phyloP scores from a whole-genome alignment of 2,113 vertebrate genomes.

The Microcebus murinus region DNA sequence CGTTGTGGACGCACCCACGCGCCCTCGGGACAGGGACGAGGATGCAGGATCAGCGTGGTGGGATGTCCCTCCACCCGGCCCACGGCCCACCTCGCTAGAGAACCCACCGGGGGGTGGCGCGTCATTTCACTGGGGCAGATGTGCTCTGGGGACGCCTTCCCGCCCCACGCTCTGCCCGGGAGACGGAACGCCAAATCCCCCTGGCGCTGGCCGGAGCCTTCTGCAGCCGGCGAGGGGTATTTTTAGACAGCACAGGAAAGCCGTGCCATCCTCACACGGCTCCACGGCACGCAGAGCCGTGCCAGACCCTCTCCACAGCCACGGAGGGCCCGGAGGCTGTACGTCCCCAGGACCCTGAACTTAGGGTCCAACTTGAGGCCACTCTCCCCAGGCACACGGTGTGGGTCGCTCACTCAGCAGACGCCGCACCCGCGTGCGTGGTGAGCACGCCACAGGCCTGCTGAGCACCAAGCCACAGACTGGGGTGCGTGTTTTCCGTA shows the following conservation, averaged over 20 bases:
- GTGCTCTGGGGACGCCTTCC: not conserved
- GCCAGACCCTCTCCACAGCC: not conserved
- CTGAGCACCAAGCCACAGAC: too few relatives aligned
- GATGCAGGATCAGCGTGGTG: fast-evolving
- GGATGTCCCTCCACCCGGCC: fast-evolving
- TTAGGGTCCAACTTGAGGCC: too few relatives aligned
- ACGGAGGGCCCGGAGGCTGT: not conserved
- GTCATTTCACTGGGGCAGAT: not conserved
- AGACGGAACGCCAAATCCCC: not conserved
- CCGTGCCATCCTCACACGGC: not conserved
- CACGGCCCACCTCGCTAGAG: fast-evolving
- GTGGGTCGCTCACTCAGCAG: not conserved
- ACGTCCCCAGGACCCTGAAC: fast-evolving
- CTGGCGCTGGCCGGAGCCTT: not conserved
- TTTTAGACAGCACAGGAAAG: conserved; percentile 72
- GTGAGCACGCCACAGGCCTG: fast-evolving
- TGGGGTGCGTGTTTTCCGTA: not conserved
- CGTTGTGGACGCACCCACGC: fast-evolving
- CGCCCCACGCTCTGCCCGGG: not conserved
- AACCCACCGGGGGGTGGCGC: fast-evolving
- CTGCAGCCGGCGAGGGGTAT: not conserved
- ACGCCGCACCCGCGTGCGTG: fast-evolving
- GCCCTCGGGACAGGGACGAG: not conserved
- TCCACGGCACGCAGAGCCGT: not conserved
- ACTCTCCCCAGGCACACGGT: fast-evolving